Evolutionary conservation across 2,113 vertebrate species (phyloP).

Genomic region (Arenaria interpres): DNA sequence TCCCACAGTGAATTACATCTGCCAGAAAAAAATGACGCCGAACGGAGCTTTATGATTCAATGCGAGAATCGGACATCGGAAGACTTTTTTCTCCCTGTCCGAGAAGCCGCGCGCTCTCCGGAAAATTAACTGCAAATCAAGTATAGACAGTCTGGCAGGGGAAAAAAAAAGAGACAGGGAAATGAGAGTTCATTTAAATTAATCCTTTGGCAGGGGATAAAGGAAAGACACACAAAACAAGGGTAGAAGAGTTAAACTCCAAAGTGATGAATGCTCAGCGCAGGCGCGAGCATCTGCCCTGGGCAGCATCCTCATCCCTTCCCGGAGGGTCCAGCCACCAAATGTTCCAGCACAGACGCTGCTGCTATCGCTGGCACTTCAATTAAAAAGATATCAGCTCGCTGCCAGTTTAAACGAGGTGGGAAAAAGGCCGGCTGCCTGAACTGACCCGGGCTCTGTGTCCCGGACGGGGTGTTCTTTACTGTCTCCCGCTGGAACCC

Average conservation of each 20-base stretch:
- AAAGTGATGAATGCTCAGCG: not conserved
- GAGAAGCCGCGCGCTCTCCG: not conserved
- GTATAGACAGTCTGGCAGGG: not conserved
- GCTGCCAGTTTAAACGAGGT: not conserved
- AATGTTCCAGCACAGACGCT: not conserved
- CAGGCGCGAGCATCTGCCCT: not conserved
- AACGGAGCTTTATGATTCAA: not conserved
- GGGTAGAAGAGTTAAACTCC: not conserved
- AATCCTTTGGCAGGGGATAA: not conserved
- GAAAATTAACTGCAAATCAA: not conserved
- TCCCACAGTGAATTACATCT: not conserved
- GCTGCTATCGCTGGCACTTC: not conserved
- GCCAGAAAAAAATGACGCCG: not conserved
- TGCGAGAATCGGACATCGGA: not conserved
- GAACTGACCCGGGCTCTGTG: not conserved
- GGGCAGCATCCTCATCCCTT: not conserved
- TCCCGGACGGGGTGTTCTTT: conserved; percentile 28
- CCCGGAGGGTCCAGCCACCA: accelerated
- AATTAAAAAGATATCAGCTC: not conserved
- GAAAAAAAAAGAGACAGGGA: not conserved
- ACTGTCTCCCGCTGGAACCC: not conserved
- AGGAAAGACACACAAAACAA: not conserved
- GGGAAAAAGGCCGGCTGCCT: not conserved
- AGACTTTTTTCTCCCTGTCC: not conserved
- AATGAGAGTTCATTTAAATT: not conserved